Conservation (phyloP, 2,888 invertebrate species). For the Lithophane ornitopus region DNA sequence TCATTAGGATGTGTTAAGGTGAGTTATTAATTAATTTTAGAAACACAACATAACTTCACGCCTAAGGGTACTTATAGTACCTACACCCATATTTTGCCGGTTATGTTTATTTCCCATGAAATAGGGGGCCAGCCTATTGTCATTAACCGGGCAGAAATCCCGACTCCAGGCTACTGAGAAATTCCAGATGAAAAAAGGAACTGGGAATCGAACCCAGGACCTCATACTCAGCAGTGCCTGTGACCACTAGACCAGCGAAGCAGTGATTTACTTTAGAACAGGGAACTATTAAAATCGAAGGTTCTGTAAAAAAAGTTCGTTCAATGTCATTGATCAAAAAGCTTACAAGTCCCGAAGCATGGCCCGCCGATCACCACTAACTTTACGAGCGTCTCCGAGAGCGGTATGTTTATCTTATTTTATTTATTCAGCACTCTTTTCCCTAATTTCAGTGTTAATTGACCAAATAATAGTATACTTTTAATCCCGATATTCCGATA, state of each 20-base stretch:
- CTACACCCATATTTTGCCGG: no score
- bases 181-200: no score
- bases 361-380: not conserved
- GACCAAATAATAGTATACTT: not conserved
- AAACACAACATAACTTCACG: no score
- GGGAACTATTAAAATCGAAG: not conserved
- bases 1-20: slow-evolving; percentile 37
- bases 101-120: no score
- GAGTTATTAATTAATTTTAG: slow-evolving; percentile 2
- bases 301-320: not conserved
- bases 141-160: no score
- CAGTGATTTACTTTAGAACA: not conserved
- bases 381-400: not conserved
- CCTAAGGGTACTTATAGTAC: no score
- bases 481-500: no score
- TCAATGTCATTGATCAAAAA: slow-evolving; percentile 15
- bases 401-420: slow-evolving; percentile 13
- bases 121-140: no score
- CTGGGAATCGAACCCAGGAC: no score
- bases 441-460: not conserved
- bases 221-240: no score
- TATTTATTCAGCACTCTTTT: not conserved
- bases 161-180: no score
- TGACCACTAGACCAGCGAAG: no score
- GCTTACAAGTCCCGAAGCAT: not conserved